Evolutionary conservation across 2,888 invertebrate genomes (phyloP), one percentile per base, ranked within the genome.

Genomic region (Holacanthella duospinosa): DNA sequence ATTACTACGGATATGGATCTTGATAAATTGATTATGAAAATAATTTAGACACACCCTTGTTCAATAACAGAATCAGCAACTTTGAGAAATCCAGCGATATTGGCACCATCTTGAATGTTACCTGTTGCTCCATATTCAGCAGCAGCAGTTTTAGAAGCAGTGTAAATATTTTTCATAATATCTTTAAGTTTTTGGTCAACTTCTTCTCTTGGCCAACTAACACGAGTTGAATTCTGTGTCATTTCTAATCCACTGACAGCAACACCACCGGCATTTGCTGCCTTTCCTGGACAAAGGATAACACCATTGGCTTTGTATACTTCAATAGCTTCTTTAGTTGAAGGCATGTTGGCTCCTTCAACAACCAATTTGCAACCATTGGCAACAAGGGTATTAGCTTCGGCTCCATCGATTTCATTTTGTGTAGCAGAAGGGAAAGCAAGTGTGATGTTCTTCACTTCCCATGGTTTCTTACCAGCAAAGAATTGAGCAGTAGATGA

Each of bases 291-390:
- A 27, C 63, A 63, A 28, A 63, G 43, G 28, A 29, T 27, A 29
- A 63, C 24, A n/a, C 60, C 60, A 12, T 63, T 53, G n/a, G 26
- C 24, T 27, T 63, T 60, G 60, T 60, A 63, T 2, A 63, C 63
- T 9, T 54, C 55, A 28, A 63, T 63, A 1, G 63, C 63, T 48
- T 63, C 60, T 9, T 60, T 60, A 1, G 63, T 59, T 1, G 63
- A 63, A 4, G 63, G 63, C 63, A 63, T 63, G 27, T 63, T 63
- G 29, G 63, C 63, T 2, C 63, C 63, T 43, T 63, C 63, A 43
- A 63, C 63, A 25, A 63, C 63, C 16, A 63, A 28, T 24, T 59
- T 59, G 43, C 59, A 59, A 24, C 63, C 63, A 29, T 60, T 63
- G 2, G 59, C 36, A 3, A 60, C 63, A 53, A 63, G 48, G 2